Conservation (phyloP, 2,888 invertebrate species). For the Lacanobia oleracea region DNA sequence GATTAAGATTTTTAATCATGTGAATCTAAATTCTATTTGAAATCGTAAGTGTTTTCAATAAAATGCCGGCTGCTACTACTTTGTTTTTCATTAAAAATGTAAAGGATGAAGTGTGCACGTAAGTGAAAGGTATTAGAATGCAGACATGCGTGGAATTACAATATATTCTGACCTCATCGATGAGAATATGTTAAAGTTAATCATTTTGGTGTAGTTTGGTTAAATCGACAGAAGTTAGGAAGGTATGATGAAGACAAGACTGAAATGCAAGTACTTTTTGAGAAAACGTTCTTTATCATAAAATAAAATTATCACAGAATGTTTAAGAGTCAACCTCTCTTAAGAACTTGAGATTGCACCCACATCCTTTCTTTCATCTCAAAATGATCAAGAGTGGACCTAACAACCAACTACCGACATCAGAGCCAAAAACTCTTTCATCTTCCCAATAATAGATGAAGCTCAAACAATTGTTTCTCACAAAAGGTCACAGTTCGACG, state of each 20-base stretch:
- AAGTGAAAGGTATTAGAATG: constrained; percentile 59
- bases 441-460: constrained; percentile 17
- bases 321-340: no score
- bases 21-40: constrained; percentile 24
- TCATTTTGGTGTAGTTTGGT: not conserved
- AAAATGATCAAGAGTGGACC: not conserved
- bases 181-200: constrained; percentile 8
- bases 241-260: not conserved
- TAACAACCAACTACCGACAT: constrained; percentile 3
- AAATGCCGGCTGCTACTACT: constrained; percentile 1
- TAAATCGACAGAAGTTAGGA: not conserved
- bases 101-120: constrained; percentile 42
- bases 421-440: constrained; percentile 6
- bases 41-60: constrained; percentile 32
- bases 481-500: constrained; percentile 50
- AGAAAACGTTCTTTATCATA: not conserved
- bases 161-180: constrained; percentile 40
- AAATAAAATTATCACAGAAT: not conserved
- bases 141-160: constrained; percentile 41
- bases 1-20: constrained; percentile 33
- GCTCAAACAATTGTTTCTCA: constrained; percentile 16
- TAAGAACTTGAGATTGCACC: not conserved
- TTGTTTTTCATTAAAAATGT: constrained; percentile 47
- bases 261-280: not conserved
- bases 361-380: not conserved